phyloP scores from a whole-genome alignment of 2,113 vertebrate species.

The Aphyosemion australe region DNA sequence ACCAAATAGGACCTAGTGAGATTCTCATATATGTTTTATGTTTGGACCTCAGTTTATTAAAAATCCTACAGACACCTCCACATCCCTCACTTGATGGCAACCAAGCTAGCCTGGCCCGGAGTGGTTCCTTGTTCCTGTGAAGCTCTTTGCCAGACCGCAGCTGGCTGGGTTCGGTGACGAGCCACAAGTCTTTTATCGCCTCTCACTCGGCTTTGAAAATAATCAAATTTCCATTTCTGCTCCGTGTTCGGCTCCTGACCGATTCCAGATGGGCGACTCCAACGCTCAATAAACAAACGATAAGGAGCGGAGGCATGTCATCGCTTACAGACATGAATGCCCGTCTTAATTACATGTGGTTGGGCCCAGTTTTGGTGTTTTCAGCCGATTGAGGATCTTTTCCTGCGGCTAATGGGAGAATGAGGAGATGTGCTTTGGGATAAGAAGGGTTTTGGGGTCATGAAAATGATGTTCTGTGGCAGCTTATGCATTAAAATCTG shows the following conservation, averaged over 20 bases:
- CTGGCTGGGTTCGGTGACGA: constrained; percentile 51
- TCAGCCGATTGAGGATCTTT: constrained; percentile 19
- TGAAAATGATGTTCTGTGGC: neutral
- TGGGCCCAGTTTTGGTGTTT: constrained; percentile 25
- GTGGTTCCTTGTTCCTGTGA: constrained; percentile 17
- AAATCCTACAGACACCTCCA: too few species aligned
- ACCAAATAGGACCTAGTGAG: too few species aligned
- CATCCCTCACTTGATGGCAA: constrained; percentile 12
- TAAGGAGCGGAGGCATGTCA: constrained; percentile 48
- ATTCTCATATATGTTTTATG: too few species aligned
- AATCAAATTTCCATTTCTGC: constrained; percentile 70
- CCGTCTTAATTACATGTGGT: constrained; percentile 54
- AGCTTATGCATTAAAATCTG: neutral
- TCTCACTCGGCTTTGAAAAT: constrained; percentile 65
- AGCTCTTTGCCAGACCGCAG: constrained; percentile 54
- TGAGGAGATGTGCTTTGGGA: neutral
- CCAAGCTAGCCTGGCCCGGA: constrained; percentile 1
- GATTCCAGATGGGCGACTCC: constrained; percentile 69
- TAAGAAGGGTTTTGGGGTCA: neutral
- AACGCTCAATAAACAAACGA: constrained; percentile 56
- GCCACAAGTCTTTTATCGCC: constrained; percentile 71
- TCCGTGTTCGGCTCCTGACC: constrained; percentile 52
- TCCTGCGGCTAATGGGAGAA: neutral
- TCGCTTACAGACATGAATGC: constrained; percentile 44
- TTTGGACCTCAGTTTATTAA: too few species aligned